Conservation (phyloP, 2,888 invertebrate species). For the Nomada goodeniana region DNA sequence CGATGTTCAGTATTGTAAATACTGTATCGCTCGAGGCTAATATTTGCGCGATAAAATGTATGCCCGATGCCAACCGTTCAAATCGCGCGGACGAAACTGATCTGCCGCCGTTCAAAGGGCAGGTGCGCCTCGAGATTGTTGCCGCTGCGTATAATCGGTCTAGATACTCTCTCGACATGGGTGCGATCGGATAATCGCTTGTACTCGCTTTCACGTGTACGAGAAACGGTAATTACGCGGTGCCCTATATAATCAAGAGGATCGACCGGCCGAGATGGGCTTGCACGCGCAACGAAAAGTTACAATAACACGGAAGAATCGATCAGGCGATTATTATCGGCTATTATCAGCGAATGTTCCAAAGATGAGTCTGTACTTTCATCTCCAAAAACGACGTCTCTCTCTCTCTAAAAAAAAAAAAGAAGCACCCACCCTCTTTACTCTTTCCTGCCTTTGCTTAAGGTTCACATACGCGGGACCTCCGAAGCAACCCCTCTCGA, state of each 20-base stretch:
- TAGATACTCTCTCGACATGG: conserved; percentile 55
- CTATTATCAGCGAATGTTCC: conserved; percentile 33
- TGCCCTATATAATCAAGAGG: conserved; percentile 51
- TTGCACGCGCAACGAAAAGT: conserved; percentile 23
- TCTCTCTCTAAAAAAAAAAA: background rate
- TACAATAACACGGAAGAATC: conserved; percentile 49
- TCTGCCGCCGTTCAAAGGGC: conserved; percentile 16
- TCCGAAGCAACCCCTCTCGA: background rate
- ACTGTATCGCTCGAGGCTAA: background rate
- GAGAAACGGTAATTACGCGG: conserved; percentile 58
- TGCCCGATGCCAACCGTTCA: background rate
- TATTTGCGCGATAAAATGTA: conserved; percentile 9
- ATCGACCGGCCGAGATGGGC: conserved; percentile 6
- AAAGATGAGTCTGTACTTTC: conserved; percentile 8
- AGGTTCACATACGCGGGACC: background rate
- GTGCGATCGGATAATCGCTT: conserved; percentile 58
- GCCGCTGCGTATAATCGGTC: conserved; percentile 57
- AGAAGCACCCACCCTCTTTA: background rate
- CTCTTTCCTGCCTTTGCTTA: background rate
- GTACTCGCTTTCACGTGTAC: conserved; percentile 58
- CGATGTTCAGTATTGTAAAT: background rate
- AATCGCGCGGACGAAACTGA: background rate
- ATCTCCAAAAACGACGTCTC: background rate
- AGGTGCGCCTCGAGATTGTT: conserved; percentile 67
- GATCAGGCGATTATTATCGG: conserved; percentile 40